Conservation (phyloP, 2,113 vertebrate species). For the Actenoides lindsayi region DNA sequence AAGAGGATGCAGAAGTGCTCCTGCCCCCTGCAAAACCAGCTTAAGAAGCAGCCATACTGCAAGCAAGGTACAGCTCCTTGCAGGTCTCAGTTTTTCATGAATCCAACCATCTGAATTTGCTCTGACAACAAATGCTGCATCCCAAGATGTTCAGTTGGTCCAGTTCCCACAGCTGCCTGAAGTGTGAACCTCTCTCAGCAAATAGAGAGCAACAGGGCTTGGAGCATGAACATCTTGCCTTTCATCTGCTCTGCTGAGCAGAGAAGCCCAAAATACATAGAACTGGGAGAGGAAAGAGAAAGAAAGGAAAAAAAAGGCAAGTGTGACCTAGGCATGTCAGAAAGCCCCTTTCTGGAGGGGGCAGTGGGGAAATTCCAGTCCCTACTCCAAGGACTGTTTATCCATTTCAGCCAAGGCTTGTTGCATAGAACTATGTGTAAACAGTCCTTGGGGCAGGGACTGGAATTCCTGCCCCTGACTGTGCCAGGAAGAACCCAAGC, state of each 20-base stretch:
- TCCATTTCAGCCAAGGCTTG: not conserved
- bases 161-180: not conserved
- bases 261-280: not conserved
- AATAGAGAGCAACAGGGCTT: not conserved
- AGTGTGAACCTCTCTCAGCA: not conserved
- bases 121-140: fast-evolving
- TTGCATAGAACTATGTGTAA: not conserved
- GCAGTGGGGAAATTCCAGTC: not conserved
- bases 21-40: not conserved
- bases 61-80: not conserved
- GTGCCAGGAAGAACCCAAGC: not conserved
- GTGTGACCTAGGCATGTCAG: not conserved
- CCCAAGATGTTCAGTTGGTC: not conserved
- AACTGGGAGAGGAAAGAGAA: not conserved
- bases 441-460: slow-evolving; percentile 37
- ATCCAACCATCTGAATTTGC: not conserved
- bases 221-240: not conserved
- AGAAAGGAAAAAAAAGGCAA: not conserved
- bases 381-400: slow-evolving; percentile 39
- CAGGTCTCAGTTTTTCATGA: not conserved
- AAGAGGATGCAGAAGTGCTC: not conserved
- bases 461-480: not conserved
- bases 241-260: not conserved
- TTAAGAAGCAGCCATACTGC: fast-evolving
- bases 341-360: not conserved